These are phyloP conservation scores for Portevinia maculata DNA, from an alignment of 2,888 invertebrate genomes.

Conservation along the genomic window DNA sequence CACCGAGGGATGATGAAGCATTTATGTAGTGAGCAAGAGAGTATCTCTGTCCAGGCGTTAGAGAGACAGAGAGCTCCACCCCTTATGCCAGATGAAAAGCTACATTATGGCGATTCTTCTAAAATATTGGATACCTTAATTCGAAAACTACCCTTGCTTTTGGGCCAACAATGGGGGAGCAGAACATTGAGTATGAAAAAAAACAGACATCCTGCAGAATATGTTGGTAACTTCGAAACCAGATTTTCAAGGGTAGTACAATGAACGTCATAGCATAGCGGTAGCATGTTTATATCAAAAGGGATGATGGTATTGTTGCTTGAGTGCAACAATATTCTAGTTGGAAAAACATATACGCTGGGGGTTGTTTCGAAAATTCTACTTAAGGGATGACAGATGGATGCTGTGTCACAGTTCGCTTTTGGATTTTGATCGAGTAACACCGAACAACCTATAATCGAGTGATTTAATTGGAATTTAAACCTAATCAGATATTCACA, in stretches of 20 bases:
- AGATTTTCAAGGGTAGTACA: slow-evolving; percentile 78
- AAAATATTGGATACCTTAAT: slow-evolving; percentile 71
- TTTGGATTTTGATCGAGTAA: slow-evolving; percentile 78
- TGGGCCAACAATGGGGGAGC: slow-evolving; percentile 51
- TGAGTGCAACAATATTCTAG: slow-evolving; percentile 81
- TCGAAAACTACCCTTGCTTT: slow-evolving; percentile 66
- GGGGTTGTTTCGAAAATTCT: slow-evolving; percentile 76
- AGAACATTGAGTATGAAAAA: slow-evolving; percentile 56
- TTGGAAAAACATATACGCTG: slow-evolving; percentile 67
- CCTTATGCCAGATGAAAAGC: slow-evolving; percentile 54
- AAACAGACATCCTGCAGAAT: slow-evolving; percentile 80
- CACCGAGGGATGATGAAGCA: slow-evolving; percentile 42
- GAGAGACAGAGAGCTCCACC: slow-evolving; percentile 59
- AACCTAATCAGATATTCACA: slow-evolving; percentile 63
- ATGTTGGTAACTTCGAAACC: slow-evolving; percentile 82
- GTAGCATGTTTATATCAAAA: slow-evolving; percentile 75
- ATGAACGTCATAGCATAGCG: slow-evolving; percentile 76
- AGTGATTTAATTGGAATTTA: slow-evolving; percentile 49
- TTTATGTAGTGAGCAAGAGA: slow-evolving; percentile 20
- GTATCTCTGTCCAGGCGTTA: background rate
- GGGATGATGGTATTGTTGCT: slow-evolving; percentile 76
- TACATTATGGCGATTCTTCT: slow-evolving; percentile 62
- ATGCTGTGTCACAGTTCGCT: slow-evolving; percentile 81
- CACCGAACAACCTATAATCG: slow-evolving; percentile 29
- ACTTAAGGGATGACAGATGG: slow-evolving; percentile 83